phyloP scores from a whole-genome alignment of 1,140 invertebrate species.

The Maconellicoccus hirsutus region DNA sequence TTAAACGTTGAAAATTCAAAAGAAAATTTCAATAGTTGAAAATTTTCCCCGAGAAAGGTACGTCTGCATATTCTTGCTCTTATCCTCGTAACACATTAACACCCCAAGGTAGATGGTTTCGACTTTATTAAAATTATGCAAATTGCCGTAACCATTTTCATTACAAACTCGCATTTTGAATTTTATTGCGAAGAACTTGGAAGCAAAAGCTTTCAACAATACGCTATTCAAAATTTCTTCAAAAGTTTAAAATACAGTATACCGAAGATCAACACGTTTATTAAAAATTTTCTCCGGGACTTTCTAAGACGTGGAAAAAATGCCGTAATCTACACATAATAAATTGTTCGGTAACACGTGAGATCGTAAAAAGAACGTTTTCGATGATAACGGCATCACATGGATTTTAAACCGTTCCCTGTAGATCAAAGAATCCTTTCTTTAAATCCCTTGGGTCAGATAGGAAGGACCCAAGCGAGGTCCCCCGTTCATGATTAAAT shows the following conservation, averaged over 20 bases:
- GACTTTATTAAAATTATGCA: neutral
- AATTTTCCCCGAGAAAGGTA: no score
- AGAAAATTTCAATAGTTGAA: no score
- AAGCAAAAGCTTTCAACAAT: neutral
- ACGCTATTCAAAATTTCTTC: neutral
- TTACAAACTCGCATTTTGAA: neutral
- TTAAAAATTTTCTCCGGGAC: neutral
- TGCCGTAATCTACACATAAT: neutral
- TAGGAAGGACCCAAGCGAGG: neutral
- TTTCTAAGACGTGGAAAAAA: neutral
- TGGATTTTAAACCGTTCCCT: slow-evolving; percentile 15
- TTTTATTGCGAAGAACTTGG: neutral
- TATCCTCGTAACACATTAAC: no score
- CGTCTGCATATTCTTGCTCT: no score
- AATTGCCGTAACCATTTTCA: neutral
- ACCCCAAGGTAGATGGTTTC: no score
- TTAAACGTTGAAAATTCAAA: no score
- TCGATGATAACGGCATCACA: slow-evolving; percentile 13
- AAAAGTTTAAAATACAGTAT: neutral
- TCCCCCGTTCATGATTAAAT: slow-evolving; percentile 16
- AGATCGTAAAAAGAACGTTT: neutral
- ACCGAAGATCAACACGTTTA: neutral
- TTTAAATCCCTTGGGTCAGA: neutral
- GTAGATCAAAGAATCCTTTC: neutral
- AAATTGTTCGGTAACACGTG: neutral